phyloP scores from a whole-genome alignment of 2,113 vertebrate genomes.

The Phaethornis superciliosus region DNA sequence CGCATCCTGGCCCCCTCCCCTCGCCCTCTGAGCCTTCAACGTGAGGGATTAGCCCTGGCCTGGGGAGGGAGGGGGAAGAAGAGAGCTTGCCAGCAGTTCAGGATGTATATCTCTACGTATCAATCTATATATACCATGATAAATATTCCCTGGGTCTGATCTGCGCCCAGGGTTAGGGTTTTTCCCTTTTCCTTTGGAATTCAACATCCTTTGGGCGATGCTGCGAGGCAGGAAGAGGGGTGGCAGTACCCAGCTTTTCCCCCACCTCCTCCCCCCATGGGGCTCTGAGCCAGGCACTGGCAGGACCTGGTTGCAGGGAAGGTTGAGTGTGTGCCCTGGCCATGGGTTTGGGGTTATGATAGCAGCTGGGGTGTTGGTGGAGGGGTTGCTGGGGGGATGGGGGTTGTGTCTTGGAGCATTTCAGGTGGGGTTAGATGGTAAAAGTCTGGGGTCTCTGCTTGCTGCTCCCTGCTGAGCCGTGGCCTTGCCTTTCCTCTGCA shows the following conservation, averaged over 20 bases:
- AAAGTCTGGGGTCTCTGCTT: not conserved
- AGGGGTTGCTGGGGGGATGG: not conserved
- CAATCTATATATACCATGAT: not conserved
- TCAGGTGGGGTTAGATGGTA: not conserved
- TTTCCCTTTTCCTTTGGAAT: not conserved
- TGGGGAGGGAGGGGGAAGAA: not conserved
- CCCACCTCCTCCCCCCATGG: accelerated
- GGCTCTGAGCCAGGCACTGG: not conserved
- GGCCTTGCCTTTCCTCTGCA: not conserved
- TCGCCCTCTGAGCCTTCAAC: not conserved
- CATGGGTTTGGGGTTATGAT: not conserved
- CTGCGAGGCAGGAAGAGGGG: not conserved
- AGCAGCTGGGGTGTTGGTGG: not conserved
- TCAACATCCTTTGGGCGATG: not conserved
- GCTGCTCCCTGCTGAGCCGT: not conserved
- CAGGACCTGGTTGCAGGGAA: not conserved
- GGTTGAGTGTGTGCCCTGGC: not conserved
- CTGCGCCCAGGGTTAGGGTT: accelerated
- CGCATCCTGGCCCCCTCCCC: not conserved
- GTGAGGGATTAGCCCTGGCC: conserved; percentile 41
- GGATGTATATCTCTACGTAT: not conserved
- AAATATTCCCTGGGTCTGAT: not conserved
- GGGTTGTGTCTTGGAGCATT: accelerated
- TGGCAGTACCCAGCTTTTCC: accelerated
- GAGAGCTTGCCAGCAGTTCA: not conserved